phyloP scores from a whole-genome alignment of 2,888 invertebrate species.

The Pherbina coryleti region DNA sequence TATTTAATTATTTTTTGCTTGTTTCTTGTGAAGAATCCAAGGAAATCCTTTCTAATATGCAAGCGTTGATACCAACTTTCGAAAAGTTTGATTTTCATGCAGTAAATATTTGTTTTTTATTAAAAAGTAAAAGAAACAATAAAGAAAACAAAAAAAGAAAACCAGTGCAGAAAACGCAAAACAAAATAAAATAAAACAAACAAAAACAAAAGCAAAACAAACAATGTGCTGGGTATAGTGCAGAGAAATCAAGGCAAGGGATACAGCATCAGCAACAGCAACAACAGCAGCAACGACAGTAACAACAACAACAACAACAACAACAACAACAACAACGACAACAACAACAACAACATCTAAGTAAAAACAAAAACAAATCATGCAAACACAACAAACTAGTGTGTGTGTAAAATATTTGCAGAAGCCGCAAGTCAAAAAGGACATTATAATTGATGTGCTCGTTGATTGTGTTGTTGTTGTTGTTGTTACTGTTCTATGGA shows the following conservation, averaged over 20 bases:
- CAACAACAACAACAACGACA: background rate
- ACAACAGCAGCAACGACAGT: background rate
- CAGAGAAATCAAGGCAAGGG: background rate
- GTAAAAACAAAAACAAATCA: slow-evolving; percentile 5
- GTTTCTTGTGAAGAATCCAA: too few relatives aligned
- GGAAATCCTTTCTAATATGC: too few relatives aligned
- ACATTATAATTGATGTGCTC: slow-evolving; percentile 23
- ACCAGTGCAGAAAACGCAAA: too few relatives aligned
- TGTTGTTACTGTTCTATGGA: background rate
- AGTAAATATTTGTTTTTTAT: slow-evolving; percentile 28
- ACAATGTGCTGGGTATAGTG: background rate
- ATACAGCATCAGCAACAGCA: background rate
- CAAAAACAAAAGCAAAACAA: background rate
- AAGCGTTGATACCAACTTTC: background rate
- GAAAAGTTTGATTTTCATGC: background rate
- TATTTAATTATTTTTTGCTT: too few relatives aligned
- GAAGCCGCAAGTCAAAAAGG: slow-evolving; percentile 24
- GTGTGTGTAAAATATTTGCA: slow-evolving; percentile 16
- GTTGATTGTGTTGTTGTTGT: slow-evolving; percentile 11
- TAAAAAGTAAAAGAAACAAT: slow-evolving; percentile 12
- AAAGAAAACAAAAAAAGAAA: too few relatives aligned
- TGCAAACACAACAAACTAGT: background rate
- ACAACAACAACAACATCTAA: background rate
- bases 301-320: too few relatives aligned
- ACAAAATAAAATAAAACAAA: background rate